phyloP scores from a whole-genome alignment of 2,797 vertebrate genomes.

The Crenichthys baileyi region DNA sequence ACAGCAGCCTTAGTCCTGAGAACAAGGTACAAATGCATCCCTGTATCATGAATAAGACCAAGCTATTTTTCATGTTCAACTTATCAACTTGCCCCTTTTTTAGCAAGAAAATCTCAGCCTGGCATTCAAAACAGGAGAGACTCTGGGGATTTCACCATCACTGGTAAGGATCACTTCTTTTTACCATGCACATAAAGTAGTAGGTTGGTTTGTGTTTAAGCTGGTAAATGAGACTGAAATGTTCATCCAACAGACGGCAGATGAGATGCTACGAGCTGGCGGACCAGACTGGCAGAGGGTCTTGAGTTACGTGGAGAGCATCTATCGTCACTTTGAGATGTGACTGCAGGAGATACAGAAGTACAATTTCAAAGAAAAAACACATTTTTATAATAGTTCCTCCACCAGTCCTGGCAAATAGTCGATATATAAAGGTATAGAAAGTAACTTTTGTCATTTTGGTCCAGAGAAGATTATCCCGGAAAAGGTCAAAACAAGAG shows the following conservation, averaged over 20 bases:
- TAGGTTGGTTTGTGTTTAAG: background rate
- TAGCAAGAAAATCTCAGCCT: conserved; percentile 84
- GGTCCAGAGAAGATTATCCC: background rate
- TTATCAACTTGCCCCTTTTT: conserved; percentile 14
- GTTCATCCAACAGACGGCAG: conserved; percentile 72
- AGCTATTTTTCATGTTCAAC: conserved; percentile 6
- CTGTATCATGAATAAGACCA: background rate
- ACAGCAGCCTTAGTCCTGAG: conserved; percentile 76
- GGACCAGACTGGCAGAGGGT: conserved; percentile 88
- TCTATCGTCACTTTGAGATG: conserved; percentile 88
- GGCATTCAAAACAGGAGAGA: conserved; percentile 84
- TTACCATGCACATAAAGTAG: background rate
- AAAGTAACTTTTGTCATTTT: background rate
- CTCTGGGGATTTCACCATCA: conserved; percentile 77
- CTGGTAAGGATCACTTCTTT: conserved; percentile 67
- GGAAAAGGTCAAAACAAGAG: background rate
- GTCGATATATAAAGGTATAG: background rate
- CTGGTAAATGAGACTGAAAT: background rate
- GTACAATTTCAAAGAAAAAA: conserved; percentile 8
- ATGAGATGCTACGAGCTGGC: conserved; percentile 82
- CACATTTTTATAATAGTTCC: background rate
- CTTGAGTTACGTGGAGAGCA: conserved; percentile 84
- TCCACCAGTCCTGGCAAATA: background rate
- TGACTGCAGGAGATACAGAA: conserved; percentile 51
- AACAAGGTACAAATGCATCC: conserved; percentile 76